Evolutionary conservation across 2,888 invertebrate species (phyloP).

Genomic region (Hirudinaria manillensis): DNA sequence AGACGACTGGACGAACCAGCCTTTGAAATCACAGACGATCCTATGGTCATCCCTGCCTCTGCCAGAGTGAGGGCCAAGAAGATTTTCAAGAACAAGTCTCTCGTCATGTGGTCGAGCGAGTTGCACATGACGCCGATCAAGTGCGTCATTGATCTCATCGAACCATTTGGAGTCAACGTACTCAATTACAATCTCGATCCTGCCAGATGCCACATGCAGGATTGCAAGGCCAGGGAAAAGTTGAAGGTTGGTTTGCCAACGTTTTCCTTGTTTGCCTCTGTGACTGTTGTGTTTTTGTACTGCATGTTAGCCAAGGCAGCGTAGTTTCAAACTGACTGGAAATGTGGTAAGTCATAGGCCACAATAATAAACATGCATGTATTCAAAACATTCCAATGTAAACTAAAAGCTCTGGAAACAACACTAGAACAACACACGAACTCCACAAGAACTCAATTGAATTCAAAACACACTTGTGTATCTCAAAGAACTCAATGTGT

Average conservation of each 20-base stretch:
- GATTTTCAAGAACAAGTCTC: constrained; percentile 18
- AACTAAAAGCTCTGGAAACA: too few species aligned
- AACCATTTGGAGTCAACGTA: constrained; percentile 15
- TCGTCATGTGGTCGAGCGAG: constrained; percentile 22
- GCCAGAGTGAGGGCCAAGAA: constrained; percentile 22
- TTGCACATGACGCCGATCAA: constrained; percentile 26
- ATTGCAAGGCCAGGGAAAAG: neutral
- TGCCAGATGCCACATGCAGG: neutral
- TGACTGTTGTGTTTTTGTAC: too few species aligned
- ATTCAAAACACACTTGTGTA: too few species aligned
- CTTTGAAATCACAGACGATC: neutral
- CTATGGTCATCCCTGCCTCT: constrained; percentile 8
- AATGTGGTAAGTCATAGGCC: too few species aligned
- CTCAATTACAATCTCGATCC: constrained; percentile 3
- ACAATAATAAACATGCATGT: too few species aligned
- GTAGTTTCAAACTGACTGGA: too few species aligned
- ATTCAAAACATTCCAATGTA: too few species aligned
- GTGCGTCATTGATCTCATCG: constrained; percentile 6
- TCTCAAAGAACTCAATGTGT: too few species aligned
- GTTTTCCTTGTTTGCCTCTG: too few species aligned
- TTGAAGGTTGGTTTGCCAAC: neutral
- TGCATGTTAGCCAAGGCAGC: too few species aligned
- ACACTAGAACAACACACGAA: too few species aligned
- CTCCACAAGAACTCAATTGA: too few species aligned
- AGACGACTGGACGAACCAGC: neutral